Conservation (phyloP, 2,797 vertebrate genomes). For the Pitangus sulphuratus region DNA sequence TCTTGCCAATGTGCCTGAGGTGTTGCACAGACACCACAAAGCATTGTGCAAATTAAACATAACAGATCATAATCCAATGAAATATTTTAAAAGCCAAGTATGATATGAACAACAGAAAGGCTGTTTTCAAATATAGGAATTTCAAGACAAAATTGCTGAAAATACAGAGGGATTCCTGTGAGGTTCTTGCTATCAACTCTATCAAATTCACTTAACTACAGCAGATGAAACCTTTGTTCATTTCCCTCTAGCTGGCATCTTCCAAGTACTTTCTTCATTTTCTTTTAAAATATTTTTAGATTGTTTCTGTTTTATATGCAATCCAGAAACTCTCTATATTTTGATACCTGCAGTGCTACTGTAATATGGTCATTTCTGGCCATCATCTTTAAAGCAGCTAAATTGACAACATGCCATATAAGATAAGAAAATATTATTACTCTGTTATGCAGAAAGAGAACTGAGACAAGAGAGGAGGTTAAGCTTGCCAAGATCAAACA, state of each 20-base stretch:
- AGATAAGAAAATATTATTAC: not conserved
- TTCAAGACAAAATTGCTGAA: not conserved
- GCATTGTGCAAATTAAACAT: not conserved
- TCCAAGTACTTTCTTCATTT: not conserved
- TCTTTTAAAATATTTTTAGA: slow-evolving; percentile 15
- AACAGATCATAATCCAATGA: not conserved
- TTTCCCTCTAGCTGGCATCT: not conserved
- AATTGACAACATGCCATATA: not conserved
- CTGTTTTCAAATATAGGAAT: not conserved
- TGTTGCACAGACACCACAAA: not conserved
- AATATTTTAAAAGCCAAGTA: not conserved
- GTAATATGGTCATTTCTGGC: not conserved
- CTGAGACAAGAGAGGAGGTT: not conserved
- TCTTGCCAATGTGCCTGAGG: not conserved
- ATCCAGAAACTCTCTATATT: not conserved
- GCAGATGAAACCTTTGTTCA: not conserved
- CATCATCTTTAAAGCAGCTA: not conserved
- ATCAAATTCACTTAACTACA: not conserved
- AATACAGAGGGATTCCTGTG: not conserved
- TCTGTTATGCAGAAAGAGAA: not conserved
- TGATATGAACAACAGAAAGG: not conserved
- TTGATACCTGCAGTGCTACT: not conserved
- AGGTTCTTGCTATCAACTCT: not conserved
- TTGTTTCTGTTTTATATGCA: not conserved
- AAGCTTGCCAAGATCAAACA: not conserved